Conservation (phyloP, 2,888 invertebrate species). For the Tolmerus cingulatus region DNA sequence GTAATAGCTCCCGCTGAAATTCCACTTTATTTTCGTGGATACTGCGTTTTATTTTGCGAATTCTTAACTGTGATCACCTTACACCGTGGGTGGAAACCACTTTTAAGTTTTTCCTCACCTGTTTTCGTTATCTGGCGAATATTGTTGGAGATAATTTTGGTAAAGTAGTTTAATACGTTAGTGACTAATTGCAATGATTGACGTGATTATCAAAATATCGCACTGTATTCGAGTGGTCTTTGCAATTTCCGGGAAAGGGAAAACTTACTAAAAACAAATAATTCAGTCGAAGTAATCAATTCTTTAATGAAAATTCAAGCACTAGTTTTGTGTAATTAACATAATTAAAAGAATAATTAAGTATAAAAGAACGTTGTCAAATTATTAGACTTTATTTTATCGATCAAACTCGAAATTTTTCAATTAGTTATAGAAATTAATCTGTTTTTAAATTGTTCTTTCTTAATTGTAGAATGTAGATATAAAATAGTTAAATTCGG, state of each 20-base stretch:
- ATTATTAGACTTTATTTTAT: too few species aligned
- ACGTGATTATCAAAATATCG: neutral
- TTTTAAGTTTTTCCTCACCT: neutral
- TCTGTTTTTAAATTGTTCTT: too few species aligned
- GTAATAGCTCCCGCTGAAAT: neutral
- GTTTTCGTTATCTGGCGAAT: neutral
- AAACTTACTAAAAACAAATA: neutral
- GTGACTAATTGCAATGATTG: neutral
- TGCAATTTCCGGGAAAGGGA: neutral
- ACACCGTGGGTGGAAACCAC: neutral
- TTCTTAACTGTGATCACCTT: neutral
- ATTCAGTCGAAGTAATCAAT: too few species aligned
- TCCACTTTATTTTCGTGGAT: neutral
- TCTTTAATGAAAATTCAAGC: too few species aligned
- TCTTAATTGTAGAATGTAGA: too few species aligned
- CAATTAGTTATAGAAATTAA: too few species aligned
- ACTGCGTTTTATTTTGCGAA: neutral
- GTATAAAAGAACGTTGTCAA: too few species aligned
- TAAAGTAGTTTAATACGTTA: neutral
- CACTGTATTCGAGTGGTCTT: neutral
- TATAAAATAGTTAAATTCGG: too few species aligned
- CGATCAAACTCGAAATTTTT: too few species aligned
- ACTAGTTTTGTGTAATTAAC: too few species aligned
- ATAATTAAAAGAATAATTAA: too few species aligned
- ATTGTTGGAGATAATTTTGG: neutral